Base-by-base conservation (phyloP, 1,140 invertebrate genomes). In the Leptopilina clavipes region DNA sequence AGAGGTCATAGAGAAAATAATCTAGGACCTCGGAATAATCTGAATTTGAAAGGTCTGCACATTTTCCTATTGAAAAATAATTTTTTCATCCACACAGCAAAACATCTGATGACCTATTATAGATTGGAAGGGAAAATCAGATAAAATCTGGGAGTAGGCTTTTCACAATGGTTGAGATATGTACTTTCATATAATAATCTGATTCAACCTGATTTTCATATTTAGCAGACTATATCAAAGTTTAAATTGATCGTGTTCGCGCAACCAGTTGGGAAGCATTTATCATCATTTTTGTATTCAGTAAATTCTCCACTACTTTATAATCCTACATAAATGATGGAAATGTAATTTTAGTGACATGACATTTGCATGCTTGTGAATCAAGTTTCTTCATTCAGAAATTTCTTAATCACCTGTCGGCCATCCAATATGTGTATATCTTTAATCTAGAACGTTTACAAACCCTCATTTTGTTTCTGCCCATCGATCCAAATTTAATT, bases 271-370 rank as follows among this genome's bases (percentile, higher is more conserved):
- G 19, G 3, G 71, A 72, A 72, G 48, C 18, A n/a, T 3, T 14
- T 59, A 71, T 71, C 70, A 71, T 59, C 22, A 25, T 11, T 22
- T 17, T n/a, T n/a, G n/a, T 70, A 43, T 73, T 65, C 65, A 44
- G 71, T 19, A 73, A 73, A 70, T 22, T 70, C 5, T 40, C 37
- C 8, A 3, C 25, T 31, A 31, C n/a, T n/a, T n/a, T n/a, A n/a
- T n/a, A n/a, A n/a, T n/a, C n/a, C n/a, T n/a, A n/a, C 14, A 17
- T 40, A 11, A 43, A 12, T 9, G 72, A 77, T 71, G 71, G 59
- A 74, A 77, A 12, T 48, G 72, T 72, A 75, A 72, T 75, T 78
- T 52, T 54, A 73, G 72, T n/a, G 48, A 31, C 19, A n/a, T 48
- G 43, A n/a, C 45, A 54, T 25, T 73, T 54, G 72, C 72, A 54